These are phyloP conservation scores for Portevinia maculata DNA, from an alignment of 2,888 invertebrate genomes.

Conservation along the genomic window DNA sequence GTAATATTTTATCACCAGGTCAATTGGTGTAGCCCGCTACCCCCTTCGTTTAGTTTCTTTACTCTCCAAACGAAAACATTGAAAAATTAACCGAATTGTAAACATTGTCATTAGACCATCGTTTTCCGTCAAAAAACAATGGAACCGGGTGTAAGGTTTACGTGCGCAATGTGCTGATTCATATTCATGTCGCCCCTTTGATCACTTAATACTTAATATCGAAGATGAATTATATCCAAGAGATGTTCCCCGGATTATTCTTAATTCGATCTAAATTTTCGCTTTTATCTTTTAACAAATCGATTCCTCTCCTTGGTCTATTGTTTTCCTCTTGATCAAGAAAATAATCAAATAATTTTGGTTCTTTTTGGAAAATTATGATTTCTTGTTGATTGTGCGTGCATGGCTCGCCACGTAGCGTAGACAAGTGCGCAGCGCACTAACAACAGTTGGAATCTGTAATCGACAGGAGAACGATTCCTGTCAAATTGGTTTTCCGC, in stretches of 20 bases:
- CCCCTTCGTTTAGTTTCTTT: slow-evolving; percentile 26
- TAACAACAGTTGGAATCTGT: slow-evolving; percentile 62
- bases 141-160: slow-evolving; percentile 11
- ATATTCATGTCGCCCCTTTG: slow-evolving; percentile 71
- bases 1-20: slow-evolving; percentile 51
- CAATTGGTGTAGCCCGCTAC: slow-evolving; percentile 17
- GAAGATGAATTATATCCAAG: slow-evolving; percentile 59
- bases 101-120: slow-evolving; percentile 28
- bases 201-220: slow-evolving; percentile 75
- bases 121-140: slow-evolving; percentile 51
- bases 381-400: slow-evolving; percentile 19
- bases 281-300: slow-evolving; percentile 66
- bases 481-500: slow-evolving; percentile 42
- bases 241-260: slow-evolving; percentile 34
- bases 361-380: slow-evolving; percentile 55
- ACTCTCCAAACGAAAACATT: slow-evolving; percentile 53
- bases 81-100: slow-evolving; percentile 44
- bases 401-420: too few relatives aligned
- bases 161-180: slow-evolving; percentile 45
- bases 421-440: slow-evolving; percentile 3
- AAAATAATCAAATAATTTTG: slow-evolving; percentile 69
- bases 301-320: slow-evolving; percentile 54
- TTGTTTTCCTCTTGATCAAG: slow-evolving; percentile 64
- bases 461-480: slow-evolving; percentile 42
- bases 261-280: slow-evolving; percentile 67